Evolutionary conservation across 2,797 vertebrate genomes (phyloP).

Genomic region (Takifugu ocellatus): DNA sequence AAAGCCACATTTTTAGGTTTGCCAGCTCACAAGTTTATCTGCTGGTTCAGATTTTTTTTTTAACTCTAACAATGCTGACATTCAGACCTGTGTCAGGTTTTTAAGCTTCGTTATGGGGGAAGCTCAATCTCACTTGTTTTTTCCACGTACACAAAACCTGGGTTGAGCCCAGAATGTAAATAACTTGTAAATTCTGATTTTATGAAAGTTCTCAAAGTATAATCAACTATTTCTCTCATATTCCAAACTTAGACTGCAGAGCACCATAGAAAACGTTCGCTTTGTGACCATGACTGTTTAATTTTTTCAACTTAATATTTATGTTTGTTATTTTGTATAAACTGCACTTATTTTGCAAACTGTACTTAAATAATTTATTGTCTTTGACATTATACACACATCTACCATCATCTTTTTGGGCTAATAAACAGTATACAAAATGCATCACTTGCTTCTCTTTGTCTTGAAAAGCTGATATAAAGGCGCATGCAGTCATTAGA

Average conservation of each 20-base stretch:
- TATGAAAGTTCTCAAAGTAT: slow-evolving; percentile 21
- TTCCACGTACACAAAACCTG: slow-evolving; percentile 24
- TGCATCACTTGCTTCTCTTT: too few species aligned
- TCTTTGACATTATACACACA: not conserved
- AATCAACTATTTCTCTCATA: slow-evolving; percentile 4
- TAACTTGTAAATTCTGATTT: slow-evolving; percentile 45
- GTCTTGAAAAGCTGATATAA: too few species aligned
- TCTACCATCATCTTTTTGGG: too few species aligned
- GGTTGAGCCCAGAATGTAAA: slow-evolving; percentile 56
- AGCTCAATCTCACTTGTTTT: not conserved
- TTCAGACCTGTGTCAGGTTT: slow-evolving; percentile 3
- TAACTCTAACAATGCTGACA: not conserved
- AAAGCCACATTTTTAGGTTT: not conserved
- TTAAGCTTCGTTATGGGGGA: not conserved
- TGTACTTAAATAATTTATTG: slow-evolving; percentile 59
- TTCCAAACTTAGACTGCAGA: slow-evolving; percentile 34
- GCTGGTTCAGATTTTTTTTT: slow-evolving; percentile 68
- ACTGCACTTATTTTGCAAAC: slow-evolving; percentile 24
- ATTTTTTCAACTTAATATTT: slow-evolving; percentile 67
- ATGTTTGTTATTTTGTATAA: slow-evolving; percentile 53
- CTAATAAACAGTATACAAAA: too few species aligned
- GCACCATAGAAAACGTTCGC: slow-evolving; percentile 19
- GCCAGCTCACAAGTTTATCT: slow-evolving; percentile 42
- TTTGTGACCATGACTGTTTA: slow-evolving; percentile 25
- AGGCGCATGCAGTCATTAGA: too few species aligned